Evolutionary conservation across 2,113 vertebrate genomes (phyloP).

Genomic region (Arizona elegans): DNA sequence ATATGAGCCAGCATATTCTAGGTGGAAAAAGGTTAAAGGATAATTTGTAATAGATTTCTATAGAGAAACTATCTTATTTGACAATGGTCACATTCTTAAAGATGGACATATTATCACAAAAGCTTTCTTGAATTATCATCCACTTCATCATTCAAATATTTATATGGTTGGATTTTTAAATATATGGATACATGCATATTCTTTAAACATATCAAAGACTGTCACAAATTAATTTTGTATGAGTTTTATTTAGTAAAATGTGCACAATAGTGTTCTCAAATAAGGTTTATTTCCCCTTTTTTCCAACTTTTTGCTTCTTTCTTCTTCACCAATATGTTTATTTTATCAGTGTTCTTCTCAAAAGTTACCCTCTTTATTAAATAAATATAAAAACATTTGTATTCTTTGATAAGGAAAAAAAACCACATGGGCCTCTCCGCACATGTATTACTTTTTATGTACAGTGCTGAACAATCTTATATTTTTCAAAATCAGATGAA

Average conservation of each 20-base stretch:
- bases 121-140: neutral
- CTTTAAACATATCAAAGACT: neutral
- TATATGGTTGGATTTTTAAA: neutral
- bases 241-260: neutral
- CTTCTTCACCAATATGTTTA: neutral
- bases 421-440: neutral
- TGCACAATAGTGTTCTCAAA: neutral
- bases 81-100: neutral
- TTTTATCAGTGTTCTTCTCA: neutral
- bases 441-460: neutral
- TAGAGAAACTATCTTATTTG: neutral
- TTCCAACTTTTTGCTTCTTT: neutral
- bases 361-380: neutral
- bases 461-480: neutral
- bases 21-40: neutral
- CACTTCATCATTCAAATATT: neutral
- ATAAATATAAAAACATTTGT: neutral
- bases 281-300: neutral
- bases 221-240: neutral
- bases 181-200: neutral
- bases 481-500: constrained; percentile 1
- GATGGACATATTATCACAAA: neutral
- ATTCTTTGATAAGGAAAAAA: neutral
- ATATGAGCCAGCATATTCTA: neutral
- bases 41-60: neutral